Base-by-base conservation (phyloP, 2,113 vertebrate species). In the Grammomys dolichurus region DNA sequence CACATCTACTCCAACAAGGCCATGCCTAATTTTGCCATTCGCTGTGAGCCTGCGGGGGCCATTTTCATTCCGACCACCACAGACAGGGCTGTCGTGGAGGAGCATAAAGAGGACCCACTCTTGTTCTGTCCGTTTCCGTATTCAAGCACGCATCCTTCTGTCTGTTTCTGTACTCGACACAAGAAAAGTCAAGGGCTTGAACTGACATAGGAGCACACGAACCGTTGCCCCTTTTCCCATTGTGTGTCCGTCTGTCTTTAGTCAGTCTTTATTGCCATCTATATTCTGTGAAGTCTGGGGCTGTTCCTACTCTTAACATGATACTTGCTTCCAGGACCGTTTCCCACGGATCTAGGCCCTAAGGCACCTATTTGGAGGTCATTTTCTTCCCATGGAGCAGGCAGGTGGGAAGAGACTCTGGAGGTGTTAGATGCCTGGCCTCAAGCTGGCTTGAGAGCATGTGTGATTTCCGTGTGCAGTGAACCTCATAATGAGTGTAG, bases 161-260 rank as follows among this genome's bases (percentile, higher is more conserved):
- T 65, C 9, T 31, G 14, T 91, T 91, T 89, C 28, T 92, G 46
- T 28, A 31, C 60, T 20, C 14, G 77, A 70, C 20, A 84, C 73
- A 65, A 33, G 31, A 14, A 17, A 78, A 78, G 3, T 51, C 65
- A 89, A 88, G 43, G 63, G 33, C 73, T 92, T 58, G 26, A 13
- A 0, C 78, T 11, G 17, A 70, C 78, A 51, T 17, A 76, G 70
- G 36, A 51, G 73, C 78, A 46, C 43, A 43, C 31, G 36, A 48
- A 63, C 28, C 54, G 0, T 40, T 73, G 10, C 19, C n/a, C 10
- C 16, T 31, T 36, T 51, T 0, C 13, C 0, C 14, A 5, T 77
- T 91, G 80, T 54, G 0, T 43, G 56, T 78, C 60, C 19, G 0
- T 65, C 63, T 3, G 26, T 48, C 54, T 85, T 87, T 14, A 54